Percentiles rank a stretch among this genome's conserved stretches.
These are phyloP conservation scores for Eriocheir sinensis DNA, from an alignment of 1,140 invertebrate species.

Conservation along the genomic window DNA sequence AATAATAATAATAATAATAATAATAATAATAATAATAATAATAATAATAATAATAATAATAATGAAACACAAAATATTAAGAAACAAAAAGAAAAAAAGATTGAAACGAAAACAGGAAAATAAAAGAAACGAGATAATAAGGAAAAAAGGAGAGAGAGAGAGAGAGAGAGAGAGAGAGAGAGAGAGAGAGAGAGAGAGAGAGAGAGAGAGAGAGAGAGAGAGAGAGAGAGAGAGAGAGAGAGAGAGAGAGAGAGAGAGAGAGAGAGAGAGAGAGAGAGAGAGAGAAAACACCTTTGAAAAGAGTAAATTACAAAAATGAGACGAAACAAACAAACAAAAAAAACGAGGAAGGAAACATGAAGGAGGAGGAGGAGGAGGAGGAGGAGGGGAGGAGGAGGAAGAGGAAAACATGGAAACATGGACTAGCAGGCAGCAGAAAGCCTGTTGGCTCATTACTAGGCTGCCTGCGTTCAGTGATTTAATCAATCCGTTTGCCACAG, in stretches of 20 bases:
- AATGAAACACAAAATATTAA: not conserved
- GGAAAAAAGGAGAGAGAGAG: not conserved
- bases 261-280: not conserved
- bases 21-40: constrained; percentile 1
- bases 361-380: not conserved
- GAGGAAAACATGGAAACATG: too few species aligned
- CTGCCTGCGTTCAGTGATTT: too few species aligned
- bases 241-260: not conserved
- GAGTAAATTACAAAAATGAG: not conserved
- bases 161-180: too few species aligned
- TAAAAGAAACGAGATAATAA: not conserved
- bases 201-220: not conserved
- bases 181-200: not conserved
- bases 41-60: not conserved
- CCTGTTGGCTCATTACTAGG: too few species aligned
- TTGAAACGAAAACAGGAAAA: too few species aligned
- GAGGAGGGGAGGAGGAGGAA: not conserved
- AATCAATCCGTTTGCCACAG: too few species aligned
- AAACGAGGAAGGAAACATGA: not conserved
- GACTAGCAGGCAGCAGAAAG: too few species aligned
- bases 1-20: too few species aligned
- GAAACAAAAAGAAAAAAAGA: not conserved
- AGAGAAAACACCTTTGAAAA: not conserved
- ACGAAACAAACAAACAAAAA: not conserved
- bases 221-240: not conserved